Evolutionary conservation across 2,797 vertebrate genomes (phyloP), one percentile per base, ranked within the genome.

Genomic region (Tangara arthus): DNA sequence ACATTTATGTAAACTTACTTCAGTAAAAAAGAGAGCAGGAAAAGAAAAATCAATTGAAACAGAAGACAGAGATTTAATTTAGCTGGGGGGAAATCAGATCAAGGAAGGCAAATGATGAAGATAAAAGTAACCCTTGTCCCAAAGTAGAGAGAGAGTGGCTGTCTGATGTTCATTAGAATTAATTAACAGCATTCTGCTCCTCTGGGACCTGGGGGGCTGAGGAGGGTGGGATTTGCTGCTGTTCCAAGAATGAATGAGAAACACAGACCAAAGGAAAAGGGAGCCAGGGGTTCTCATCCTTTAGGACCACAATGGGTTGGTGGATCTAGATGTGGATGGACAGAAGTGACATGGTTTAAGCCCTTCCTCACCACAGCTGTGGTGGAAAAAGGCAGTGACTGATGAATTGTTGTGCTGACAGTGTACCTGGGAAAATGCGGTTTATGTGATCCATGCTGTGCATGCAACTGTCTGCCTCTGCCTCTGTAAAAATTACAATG

Each of bases 61-160:
- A 77, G 88, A 96, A 87, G 96, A 95, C 14, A 1, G 65, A 95
- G 87, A 90, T 91, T 97, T 95, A 95, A 97, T 97, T 97, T 94
- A 91, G 92, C 93, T 95, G 68, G 66, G 73, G 84, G 79, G 19
- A 96, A 95, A 97, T 94, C 64, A 49, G 35, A 97, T 97, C 95
- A 97, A 95, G 90, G 75, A 91, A 88, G 77, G 93, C 75, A 96
- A 93, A 85, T 87, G 60, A 93, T 92, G 71, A 71, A 96, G 95
- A 96, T 97, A 95, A 97, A 94, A 90, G 92, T 82, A 95, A 85
- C 79, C 91, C 71, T 81, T 87, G 84, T 93, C 81, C 95, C 90
- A 87, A 1, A 17, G 14, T 20, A 87, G 52, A 73, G 39, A 76
- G 69, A 91, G 65, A 78, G 13, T n/a, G 68, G 23, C 46, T 75